These are phyloP conservation scores for Plebejus anna DNA, from an alignment of 2,888 invertebrate genomes.

Conservation along the genomic window DNA sequence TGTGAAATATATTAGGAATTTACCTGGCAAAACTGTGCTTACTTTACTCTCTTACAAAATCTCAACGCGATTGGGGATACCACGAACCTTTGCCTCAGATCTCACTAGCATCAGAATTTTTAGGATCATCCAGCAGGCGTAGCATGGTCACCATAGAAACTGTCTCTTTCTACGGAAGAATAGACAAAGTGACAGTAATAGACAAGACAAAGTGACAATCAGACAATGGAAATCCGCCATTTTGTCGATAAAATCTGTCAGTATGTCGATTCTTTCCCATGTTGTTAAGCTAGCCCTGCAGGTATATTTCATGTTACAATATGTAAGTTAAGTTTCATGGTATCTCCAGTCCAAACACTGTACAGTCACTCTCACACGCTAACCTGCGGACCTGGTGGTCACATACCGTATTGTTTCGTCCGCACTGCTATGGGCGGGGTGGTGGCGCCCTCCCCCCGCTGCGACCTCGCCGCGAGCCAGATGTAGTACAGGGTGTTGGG, in stretches of 20 bases:
- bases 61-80: conserved; percentile 43
- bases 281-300: no score
- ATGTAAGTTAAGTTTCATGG: conserved; percentile 3
- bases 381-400: conserved; percentile 26
- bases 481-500: conserved; percentile 98
- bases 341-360: conserved; percentile 8
- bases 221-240: no score
- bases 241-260: no score
- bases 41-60: conserved; percentile 55
- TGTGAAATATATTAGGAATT: conserved; percentile 71
- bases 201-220: no score
- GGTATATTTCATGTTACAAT: no score
- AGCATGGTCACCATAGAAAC: no score
- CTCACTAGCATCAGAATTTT: background rate
- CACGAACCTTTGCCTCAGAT: background rate
- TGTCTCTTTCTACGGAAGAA: no score
- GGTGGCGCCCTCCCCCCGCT: conserved; percentile 96
- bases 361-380: conserved; percentile 24
- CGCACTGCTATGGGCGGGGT: conserved; percentile 96
- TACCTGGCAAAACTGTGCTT: conserved; percentile 68
- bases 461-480: conserved; percentile 96
- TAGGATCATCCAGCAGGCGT: background rate
- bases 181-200: no score
- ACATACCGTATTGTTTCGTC: conserved; percentile 99
- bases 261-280: no score